A percentile compares a stretch with the other conserved stretches of the same genome.
phyloP scores from a whole-genome alignment of 64 coral and sea anemone species.

The Catalaphyllia jardinei region DNA sequence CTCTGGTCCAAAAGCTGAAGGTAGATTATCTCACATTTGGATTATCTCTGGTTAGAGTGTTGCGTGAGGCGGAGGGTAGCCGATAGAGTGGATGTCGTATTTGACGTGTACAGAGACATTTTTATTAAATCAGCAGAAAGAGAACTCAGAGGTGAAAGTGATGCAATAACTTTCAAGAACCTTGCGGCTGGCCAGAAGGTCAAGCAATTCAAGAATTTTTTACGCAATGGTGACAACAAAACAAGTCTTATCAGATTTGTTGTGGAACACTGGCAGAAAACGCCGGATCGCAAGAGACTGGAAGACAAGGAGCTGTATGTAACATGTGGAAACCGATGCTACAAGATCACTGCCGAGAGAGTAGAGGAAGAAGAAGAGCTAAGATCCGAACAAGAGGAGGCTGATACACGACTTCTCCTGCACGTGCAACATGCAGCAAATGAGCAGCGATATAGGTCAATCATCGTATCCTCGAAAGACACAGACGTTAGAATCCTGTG shows the following conservation, averaged over 20 bases:
- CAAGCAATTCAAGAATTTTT: constrained; percentile 30
- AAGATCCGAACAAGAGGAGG: constrained; percentile 6
- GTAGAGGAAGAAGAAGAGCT: not conserved
- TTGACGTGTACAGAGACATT: constrained; percentile 27
- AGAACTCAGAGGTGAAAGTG: not conserved
- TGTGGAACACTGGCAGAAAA: constrained; percentile 18
- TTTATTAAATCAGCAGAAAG: constrained; percentile 49
- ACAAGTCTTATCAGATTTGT: constrained; percentile 20
- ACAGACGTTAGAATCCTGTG: too few species aligned
- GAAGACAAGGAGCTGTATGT: not conserved
- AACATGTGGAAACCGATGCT: constrained; percentile 8
- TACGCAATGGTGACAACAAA: constrained; percentile 31
- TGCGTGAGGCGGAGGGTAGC: constrained; percentile 26
- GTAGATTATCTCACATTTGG: constrained; percentile 67
- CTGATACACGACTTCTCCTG: not conserved
- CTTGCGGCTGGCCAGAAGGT: constrained; percentile 38
- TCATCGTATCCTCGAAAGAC: too few species aligned
- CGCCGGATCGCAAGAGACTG: not conserved
- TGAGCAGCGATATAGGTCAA: not conserved
- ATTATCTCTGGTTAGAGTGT: not conserved
- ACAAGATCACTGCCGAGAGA: not conserved
- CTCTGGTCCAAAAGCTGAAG: constrained; percentile 46
- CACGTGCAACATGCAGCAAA: not conserved
- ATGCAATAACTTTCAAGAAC: constrained; percentile 33
- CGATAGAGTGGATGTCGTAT: constrained; percentile 49